These are phyloP conservation scores for Doryteuthis pealeii DNA, from an alignment of 1,140 invertebrate genomes.

Conservation along the genomic window DNA sequence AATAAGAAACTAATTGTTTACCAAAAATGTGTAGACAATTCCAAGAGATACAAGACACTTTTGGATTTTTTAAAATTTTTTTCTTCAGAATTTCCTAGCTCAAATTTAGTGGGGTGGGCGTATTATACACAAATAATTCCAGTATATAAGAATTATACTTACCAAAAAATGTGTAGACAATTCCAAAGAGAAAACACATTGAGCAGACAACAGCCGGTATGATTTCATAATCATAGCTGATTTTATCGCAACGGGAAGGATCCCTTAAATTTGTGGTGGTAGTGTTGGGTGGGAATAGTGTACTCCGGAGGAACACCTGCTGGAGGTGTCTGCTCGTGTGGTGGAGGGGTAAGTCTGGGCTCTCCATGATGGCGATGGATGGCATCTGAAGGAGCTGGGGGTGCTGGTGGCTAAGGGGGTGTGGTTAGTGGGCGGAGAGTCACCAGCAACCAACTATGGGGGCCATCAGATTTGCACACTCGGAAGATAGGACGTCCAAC, in stretches of 20 bases:
- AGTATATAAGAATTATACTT: too few relatives aligned
- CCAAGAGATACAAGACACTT: too few relatives aligned
- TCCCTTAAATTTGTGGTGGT: neutral
- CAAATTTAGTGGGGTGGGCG: too few relatives aligned
- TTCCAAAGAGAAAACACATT: conserved; percentile 67
- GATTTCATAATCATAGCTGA: conserved; percentile 65
- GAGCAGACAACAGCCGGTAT: conserved; percentile 64
- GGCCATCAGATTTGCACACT: neutral
- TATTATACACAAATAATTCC: too few relatives aligned
- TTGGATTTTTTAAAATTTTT: too few relatives aligned
- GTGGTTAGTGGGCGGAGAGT: neutral
- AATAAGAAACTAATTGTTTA: too few relatives aligned
- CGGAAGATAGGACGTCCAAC: neutral
- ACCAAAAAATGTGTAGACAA: conserved; percentile 70
- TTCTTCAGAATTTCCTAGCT: too few relatives aligned
- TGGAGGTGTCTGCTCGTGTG: conserved; percentile 8
- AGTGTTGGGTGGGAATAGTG: conserved; percentile 27
- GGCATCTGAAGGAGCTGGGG: conserved; percentile 1
- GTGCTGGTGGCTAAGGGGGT: neutral
- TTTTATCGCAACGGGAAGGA: conserved; percentile 56
- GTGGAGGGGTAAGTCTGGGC: conserved; percentile 10
- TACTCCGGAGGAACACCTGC: conserved; percentile 31
- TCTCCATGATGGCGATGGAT: neutral
- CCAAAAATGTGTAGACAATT: too few relatives aligned
- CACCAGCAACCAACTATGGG: neutral